Conservation (phyloP, 2,113 vertebrate genomes). For the Urocolius indicus region DNA sequence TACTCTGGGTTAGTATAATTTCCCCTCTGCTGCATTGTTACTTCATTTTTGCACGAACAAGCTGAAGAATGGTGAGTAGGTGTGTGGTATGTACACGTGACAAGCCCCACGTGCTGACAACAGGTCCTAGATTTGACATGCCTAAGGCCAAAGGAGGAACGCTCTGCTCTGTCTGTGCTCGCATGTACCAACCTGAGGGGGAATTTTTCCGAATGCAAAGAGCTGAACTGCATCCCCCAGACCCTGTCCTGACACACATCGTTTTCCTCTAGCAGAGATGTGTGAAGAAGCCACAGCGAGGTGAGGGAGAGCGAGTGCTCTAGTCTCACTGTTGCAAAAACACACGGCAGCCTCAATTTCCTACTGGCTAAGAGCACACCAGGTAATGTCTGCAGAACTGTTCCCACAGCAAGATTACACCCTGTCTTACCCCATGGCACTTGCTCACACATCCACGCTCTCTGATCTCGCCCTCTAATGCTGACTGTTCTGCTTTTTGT, state of each 20-base stretch:
- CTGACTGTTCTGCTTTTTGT: not conserved
- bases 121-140: not conserved
- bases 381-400: accelerated
- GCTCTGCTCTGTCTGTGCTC: not conserved
- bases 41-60: not conserved
- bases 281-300: not conserved
- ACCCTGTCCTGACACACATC: accelerated
- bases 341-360: accelerated
- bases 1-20: not conserved
- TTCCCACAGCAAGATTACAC: not conserved
- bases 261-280: not conserved
- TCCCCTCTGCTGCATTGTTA: not conserved
- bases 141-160: not conserved
- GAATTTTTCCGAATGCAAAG: accelerated
- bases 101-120: accelerated
- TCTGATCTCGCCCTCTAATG: accelerated
- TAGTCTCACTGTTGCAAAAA: not conserved
- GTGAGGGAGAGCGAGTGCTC: not conserved
- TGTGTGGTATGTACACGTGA: accelerated
- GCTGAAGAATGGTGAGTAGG: not conserved
- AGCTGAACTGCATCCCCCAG: not conserved
- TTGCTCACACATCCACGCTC: not conserved
- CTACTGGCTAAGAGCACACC: not conserved
- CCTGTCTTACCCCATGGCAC: accelerated
- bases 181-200: not conserved